Evolutionary conservation across 2,888 invertebrate genomes (phyloP), one percentile per base, ranked within the genome.

Genomic region (Miltochrista miniata): DNA sequence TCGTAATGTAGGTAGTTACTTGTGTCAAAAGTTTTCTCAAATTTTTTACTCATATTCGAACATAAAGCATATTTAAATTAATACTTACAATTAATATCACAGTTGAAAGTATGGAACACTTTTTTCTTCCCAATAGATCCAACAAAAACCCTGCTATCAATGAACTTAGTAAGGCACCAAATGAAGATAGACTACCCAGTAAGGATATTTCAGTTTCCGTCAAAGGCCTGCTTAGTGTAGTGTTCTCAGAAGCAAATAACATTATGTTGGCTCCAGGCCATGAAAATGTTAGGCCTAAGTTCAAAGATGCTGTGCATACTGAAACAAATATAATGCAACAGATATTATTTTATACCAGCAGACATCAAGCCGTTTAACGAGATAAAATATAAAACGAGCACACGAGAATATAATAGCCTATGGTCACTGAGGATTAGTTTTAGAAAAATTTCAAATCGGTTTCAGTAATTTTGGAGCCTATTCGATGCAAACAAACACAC

Each of bases 221-320:
- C 85, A 87, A 84, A 0, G 81, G 76, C 12, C 48, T 41, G 12
- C 31, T 42, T 7, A 48, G 66, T 0, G 81, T 77, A 0, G 85
- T 81, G 59, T 81, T 79, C 0, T 53, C 34, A 0, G 87, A 81
- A 1, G 59, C 59, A 61, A 87, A 87, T 30, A 83, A 65, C 0
- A 51, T 56, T 0, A 83, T 41, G 0, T 82, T 85, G 0, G 79
- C 79, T 0, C 87, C 85, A 0, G 88, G 87, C 82, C 85, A 85
- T 0, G 83, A 70, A 53, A 74, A 81, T 45, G 81, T 71, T 0
- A 85, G 14, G 0, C 85, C 85, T 62, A 81, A 69, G 36, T 41
- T 42, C 8, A 36, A n/a, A 9, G 30, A n/a, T 12, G 41, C 5
- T 24, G 36, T 37, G 31, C 41, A 41, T 8, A 48, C 48, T 48